Evolutionary conservation across 2,888 invertebrate genomes (phyloP).

Genomic region (Cylloceria caligata): DNA sequence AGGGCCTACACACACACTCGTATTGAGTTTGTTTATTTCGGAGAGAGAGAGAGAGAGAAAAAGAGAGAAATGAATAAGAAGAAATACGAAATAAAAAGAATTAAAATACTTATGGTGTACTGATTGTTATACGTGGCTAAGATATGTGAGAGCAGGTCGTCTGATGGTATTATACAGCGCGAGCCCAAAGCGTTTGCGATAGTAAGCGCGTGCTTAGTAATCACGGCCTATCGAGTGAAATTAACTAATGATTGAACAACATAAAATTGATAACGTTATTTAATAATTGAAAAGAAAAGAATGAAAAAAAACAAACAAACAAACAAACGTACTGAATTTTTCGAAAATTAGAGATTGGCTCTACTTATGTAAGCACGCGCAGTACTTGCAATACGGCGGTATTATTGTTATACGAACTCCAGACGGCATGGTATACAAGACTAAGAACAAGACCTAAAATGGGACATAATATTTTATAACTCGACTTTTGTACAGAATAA

Average conservation of each 20-base stretch:
- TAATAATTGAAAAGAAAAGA: no score
- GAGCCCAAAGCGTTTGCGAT: constrained; percentile 72
- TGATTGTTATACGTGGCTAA: constrained; percentile 78
- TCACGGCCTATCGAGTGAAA: constrained; percentile 62
- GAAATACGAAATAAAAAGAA: constrained; percentile 57
- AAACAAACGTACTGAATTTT: constrained; percentile 3
- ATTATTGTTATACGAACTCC: constrained; percentile 81
- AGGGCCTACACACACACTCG: constrained; percentile 64
- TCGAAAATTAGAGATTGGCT: constrained; percentile 19
- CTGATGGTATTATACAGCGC: constrained; percentile 78
- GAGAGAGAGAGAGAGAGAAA: constrained; percentile 50
- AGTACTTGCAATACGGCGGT: constrained; percentile 76
- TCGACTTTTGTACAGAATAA: constrained; percentile 84
- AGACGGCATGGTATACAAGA: constrained; percentile 82
- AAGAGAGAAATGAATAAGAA: constrained; percentile 55
- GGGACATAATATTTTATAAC: constrained; percentile 83
- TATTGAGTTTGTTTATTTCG: constrained; percentile 63
- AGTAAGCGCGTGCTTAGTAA: constrained; percentile 69
- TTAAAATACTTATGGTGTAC: constrained; percentile 74
- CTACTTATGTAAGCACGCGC: constrained; percentile 70
- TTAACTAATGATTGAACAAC: not conserved
- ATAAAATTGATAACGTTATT: no score
- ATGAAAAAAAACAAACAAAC: constrained; percentile 13
- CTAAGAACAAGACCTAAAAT: constrained; percentile 82
- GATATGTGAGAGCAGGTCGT: constrained; percentile 72